A percentile compares a stretch with the other conserved stretches of the same genome.
These are phyloP conservation scores for Hepsetus odoe DNA, from an alignment of 2,113 vertebrate genomes.

Conservation along the genomic window DNA sequence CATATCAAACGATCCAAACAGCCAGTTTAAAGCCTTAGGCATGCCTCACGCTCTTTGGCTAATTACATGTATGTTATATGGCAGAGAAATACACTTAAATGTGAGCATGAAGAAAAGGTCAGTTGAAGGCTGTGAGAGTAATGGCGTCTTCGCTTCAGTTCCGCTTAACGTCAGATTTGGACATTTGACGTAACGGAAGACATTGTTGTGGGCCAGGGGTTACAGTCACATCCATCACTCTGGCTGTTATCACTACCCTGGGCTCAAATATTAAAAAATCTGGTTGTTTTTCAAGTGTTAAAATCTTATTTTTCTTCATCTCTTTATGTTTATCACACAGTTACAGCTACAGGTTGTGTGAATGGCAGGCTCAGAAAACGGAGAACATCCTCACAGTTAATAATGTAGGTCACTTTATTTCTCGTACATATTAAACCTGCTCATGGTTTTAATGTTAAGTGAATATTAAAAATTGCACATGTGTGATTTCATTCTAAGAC, in stretches of 20 bases:
- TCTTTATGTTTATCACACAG: too few species aligned
- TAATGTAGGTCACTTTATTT: too few species aligned
- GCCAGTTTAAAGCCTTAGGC: not conserved
- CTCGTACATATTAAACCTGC: too few species aligned
- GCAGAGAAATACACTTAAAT: not conserved
- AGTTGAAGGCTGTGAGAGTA: conserved; percentile 61
- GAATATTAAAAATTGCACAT: too few species aligned
- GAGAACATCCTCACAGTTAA: too few species aligned
- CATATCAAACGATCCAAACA: not conserved
- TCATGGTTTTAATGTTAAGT: too few species aligned
- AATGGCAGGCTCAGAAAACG: too few species aligned
- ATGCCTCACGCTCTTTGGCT: not conserved
- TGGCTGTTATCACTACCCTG: too few species aligned
- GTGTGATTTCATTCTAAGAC: too few species aligned
- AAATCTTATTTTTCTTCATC: too few species aligned
- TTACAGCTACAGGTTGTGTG: too few species aligned
- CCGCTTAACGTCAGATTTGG: conserved; percentile 43
- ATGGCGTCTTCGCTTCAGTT: conserved; percentile 58
- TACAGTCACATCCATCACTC: not conserved
- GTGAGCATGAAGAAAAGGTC: conserved; percentile 60
- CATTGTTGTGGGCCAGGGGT: conserved; percentile 31
- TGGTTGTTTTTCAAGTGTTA: not conserved
- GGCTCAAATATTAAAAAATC: too few species aligned
- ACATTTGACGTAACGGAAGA: conserved; percentile 62
- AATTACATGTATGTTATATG: not conserved